These are phyloP conservation scores for Drosophila mayri DNA, from an alignment of 1,140 invertebrate species.

Conservation along the genomic window DNA sequence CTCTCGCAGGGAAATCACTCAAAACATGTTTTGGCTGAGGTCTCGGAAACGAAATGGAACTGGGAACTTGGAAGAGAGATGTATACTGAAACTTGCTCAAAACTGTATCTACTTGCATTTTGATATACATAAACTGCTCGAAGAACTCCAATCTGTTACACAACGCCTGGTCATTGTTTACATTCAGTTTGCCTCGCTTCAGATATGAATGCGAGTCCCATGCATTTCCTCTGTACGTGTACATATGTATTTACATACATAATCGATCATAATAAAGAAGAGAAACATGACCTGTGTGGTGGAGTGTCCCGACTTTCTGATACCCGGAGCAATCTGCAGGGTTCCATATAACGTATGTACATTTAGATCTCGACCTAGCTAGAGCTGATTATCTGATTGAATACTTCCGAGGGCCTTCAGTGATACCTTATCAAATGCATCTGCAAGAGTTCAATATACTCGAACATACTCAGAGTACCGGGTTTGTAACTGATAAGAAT, in stretches of 20 bases:
- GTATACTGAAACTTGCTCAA: slow-evolving; percentile 31
- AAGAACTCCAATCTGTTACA: slow-evolving; percentile 59
- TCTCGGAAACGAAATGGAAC: slow-evolving; percentile 43
- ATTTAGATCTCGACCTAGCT: neutral
- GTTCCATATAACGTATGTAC: neutral
- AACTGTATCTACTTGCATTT: slow-evolving; percentile 45
- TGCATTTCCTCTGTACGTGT: slow-evolving; percentile 3
- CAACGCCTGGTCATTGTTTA: slow-evolving; percentile 67
- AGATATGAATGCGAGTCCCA: slow-evolving; percentile 12
- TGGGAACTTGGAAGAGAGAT: slow-evolving; percentile 17
- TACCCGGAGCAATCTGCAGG: slow-evolving; percentile 9
- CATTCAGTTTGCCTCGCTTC: slow-evolving; percentile 36
- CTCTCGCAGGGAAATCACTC: slow-evolving; percentile 32
- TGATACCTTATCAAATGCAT: neutral
- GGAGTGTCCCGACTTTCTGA: slow-evolving; percentile 2
- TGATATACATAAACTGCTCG: slow-evolving; percentile 41
- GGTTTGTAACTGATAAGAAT: slow-evolving; percentile 26
- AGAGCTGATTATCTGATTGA: neutral
- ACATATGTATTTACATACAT: neutral
- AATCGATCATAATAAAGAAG: slow-evolving; percentile 4
- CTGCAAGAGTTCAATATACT: slow-evolving; percentile 10
- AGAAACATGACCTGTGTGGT: neutral
- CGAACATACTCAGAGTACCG: slow-evolving; percentile 2
- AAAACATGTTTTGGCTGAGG: slow-evolving; percentile 52
- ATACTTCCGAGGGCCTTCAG: neutral